Conservation (phyloP, 2,797 vertebrate species). For the Antennarius maculatus region DNA sequence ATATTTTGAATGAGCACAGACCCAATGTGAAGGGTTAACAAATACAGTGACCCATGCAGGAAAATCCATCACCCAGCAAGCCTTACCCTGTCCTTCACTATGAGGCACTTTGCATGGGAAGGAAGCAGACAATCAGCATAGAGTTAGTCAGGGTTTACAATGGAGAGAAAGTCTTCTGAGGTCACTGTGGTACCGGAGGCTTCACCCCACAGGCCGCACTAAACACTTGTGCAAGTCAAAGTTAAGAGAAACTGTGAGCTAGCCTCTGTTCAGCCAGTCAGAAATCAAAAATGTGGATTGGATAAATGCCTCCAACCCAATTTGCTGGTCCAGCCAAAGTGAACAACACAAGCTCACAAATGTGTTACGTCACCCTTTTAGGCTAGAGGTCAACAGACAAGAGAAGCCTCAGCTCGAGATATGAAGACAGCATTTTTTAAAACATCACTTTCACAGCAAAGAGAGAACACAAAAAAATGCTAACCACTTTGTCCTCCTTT, state of each 20-base stretch:
- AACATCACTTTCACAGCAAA: constrained; percentile 65
- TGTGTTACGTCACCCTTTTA: background rate
- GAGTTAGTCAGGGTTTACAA: constrained; percentile 73
- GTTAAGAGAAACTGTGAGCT: constrained; percentile 30
- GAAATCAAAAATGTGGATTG: no score
- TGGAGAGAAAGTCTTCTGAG: constrained; percentile 22
- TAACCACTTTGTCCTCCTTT: constrained; percentile 99
- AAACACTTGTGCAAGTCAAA: constrained; percentile 36
- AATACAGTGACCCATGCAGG: constrained; percentile 78
- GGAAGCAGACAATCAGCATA: constrained; percentile 80
- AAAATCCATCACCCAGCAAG: constrained; percentile 73
- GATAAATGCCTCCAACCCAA: no score
- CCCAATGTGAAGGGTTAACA: constrained; percentile 67
- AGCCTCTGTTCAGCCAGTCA: background rate
- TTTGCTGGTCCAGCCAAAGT: background rate
- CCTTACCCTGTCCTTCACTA: constrained; percentile 88
- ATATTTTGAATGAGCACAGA: constrained; percentile 75
- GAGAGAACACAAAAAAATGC: constrained; percentile 81
- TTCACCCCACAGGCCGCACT: constrained; percentile 31
- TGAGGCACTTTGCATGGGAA: constrained; percentile 83
- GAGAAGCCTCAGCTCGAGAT: constrained; percentile 43
- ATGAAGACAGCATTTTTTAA: constrained; percentile 52
- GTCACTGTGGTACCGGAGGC: constrained; percentile 31
- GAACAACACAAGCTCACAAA: constrained; percentile 5
- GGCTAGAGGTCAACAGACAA: constrained; percentile 22